Conservation (phyloP, 2,113 vertebrate species). For the Merops nubicus region DNA sequence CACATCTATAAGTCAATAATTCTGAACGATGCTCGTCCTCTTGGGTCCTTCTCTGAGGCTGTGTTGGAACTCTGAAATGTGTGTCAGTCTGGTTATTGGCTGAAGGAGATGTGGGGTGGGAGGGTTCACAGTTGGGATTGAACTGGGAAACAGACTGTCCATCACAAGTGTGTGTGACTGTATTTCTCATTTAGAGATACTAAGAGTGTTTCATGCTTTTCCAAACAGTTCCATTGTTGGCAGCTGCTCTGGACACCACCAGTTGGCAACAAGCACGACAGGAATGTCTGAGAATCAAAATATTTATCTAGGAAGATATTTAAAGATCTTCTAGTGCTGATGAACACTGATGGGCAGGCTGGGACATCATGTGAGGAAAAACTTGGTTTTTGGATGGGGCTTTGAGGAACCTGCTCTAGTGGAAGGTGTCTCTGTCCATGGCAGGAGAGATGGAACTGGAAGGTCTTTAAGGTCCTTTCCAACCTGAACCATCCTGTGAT, state of each 20-base stretch:
- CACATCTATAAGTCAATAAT: background rate
- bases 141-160: background rate
- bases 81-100: background rate
- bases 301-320: background rate
- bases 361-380: background rate
- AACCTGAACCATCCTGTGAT: background rate
- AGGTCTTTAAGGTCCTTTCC: background rate
- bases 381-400: background rate
- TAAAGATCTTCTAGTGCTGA: background rate
- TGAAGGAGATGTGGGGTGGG: background rate
- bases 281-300: background rate
- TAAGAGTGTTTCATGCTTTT: background rate
- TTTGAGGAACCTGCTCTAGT: background rate
- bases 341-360: background rate
- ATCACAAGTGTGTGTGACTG: background rate
- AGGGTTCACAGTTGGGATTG: background rate
- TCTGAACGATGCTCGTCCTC: fast-evolving
- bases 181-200: background rate
- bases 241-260: background rate
- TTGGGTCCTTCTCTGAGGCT: background rate
- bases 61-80: background rate
- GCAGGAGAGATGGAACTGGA: background rate
- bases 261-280: background rate
- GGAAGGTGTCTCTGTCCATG: background rate
- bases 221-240: background rate